These are phyloP conservation scores for Moxostoma hubbsi DNA, from an alignment of 2,797 vertebrate species.

Conservation along the genomic window DNA sequence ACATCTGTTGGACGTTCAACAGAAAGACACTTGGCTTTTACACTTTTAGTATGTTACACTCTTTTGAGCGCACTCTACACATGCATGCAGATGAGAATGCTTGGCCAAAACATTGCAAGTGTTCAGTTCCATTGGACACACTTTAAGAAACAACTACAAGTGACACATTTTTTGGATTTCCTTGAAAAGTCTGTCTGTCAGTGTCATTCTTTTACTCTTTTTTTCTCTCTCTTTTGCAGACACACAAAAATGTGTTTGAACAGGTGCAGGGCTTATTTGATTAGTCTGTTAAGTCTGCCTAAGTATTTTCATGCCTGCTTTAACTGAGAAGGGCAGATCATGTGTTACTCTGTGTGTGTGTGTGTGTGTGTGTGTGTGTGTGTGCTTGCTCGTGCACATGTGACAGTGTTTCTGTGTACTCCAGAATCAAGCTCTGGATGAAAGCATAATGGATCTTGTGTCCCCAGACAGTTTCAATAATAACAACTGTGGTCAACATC, in stretches of 20 bases:
- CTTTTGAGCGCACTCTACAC: too few relatives aligned
- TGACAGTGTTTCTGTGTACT: not conserved
- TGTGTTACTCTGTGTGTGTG: slow-evolving; percentile 20
- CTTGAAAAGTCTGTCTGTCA: too few relatives aligned
- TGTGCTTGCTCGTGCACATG: not conserved
- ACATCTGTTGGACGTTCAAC: not conserved
- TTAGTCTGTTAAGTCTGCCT: slow-evolving; percentile 35
- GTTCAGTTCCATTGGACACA: too few relatives aligned
- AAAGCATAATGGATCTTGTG: slow-evolving; percentile 31
- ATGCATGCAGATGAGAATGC: too few relatives aligned
- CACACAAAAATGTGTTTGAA: slow-evolving; percentile 26
- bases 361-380: not conserved
- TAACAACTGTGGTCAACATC: slow-evolving; percentile 15
- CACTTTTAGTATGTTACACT: not conserved
- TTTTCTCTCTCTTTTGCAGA: not conserved
- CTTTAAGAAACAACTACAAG: too few relatives aligned
- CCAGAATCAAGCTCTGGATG: slow-evolving; percentile 18
- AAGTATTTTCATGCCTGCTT: slow-evolving; percentile 21
- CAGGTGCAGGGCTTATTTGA: slow-evolving; percentile 36
- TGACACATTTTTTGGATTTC: too few relatives aligned
- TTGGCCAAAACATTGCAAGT: too few relatives aligned
- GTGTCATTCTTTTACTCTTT: not conserved
- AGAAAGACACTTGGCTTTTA: not conserved
- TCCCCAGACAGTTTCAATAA: slow-evolving; percentile 13
- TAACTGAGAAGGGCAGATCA: slow-evolving; percentile 20